Evolutionary conservation across 2,797 vertebrate species (phyloP).

Genomic region (Acanthopagrus latus): DNA sequence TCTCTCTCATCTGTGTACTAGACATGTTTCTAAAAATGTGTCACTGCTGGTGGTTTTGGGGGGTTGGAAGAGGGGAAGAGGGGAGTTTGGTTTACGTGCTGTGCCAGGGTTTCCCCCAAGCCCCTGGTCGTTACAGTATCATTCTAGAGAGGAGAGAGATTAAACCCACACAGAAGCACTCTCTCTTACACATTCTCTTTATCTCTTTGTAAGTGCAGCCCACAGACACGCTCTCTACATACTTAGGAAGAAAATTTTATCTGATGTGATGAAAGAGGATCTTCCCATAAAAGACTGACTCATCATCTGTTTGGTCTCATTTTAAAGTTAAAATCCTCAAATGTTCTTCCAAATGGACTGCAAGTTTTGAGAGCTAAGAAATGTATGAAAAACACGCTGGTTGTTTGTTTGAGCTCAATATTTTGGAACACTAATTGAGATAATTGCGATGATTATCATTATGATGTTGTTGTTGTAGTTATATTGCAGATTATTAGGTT

Average conservation of each 20-base stretch:
- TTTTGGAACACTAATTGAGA: background rate
- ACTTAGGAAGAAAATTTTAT: background rate
- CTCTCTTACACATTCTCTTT: background rate
- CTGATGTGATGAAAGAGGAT: background rate
- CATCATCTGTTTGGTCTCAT: background rate
- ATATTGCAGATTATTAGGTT: background rate
- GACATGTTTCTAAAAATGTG: no score
- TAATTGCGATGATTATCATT: background rate
- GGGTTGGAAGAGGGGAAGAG: no score
- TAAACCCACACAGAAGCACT: no score
- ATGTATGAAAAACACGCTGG: background rate
- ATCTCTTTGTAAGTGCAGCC: background rate
- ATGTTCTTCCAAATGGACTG: no score
- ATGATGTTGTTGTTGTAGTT: background rate
- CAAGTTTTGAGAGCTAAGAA: background rate
- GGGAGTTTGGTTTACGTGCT: no score
- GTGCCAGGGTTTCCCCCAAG: no score
- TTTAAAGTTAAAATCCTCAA: background rate
- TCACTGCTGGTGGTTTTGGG: no score
- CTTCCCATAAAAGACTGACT: slow-evolving; percentile 7
- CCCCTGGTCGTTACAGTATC: no score
- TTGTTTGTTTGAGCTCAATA: background rate
- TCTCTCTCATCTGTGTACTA: no score
- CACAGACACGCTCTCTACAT: background rate
- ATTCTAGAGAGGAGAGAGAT: no score